Percentiles rank a stretch among this genome's conserved stretches.
phyloP scores from a whole-genome alignment of 2,113 vertebrate genomes.

The Miniopterus natalensis region DNA sequence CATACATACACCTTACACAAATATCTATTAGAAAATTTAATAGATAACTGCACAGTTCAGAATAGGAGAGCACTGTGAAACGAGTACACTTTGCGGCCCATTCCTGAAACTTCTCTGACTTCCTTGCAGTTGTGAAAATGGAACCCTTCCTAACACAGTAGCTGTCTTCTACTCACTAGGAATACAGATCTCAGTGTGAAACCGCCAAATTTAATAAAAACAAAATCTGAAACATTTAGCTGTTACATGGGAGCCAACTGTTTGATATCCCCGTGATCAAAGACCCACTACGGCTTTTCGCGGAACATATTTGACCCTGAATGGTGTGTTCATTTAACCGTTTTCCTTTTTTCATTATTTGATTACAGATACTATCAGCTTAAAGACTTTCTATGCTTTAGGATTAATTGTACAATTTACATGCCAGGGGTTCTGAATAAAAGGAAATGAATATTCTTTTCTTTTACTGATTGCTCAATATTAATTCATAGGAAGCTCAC shows the following conservation, averaged over 20 bases:
- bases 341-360: conserved; percentile 88
- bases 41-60: conserved; percentile 92
- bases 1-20: conserved; percentile 94
- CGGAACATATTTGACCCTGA: conserved; percentile 87
- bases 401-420: conserved; percentile 86
- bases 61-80: conserved; percentile 90
- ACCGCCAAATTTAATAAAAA: conserved; percentile 92
- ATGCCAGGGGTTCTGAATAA: conserved; percentile 82
- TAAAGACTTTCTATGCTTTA: conserved; percentile 85
- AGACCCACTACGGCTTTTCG: conserved; percentile 89
- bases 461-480: conserved; percentile 73
- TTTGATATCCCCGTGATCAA: conserved; percentile 91
- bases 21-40: conserved; percentile 93
- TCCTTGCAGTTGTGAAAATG: conserved; percentile 86
- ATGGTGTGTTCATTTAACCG: conserved; percentile 87
- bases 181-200: conserved; percentile 91
- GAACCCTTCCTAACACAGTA: conserved; percentile 86
- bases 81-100: conserved; percentile 88
- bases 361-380: conserved; percentile 88
- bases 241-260: conserved; percentile 90
- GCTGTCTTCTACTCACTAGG: conserved; percentile 88
- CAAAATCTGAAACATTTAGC: conserved; percentile 91
- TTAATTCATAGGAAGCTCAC: conserved; percentile 30
- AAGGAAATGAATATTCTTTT: conserved; percentile 80
- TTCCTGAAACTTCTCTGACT: conserved; percentile 86